phyloP scores from a whole-genome alignment of 2,797 vertebrate species.

The Amphiprion clarkii region DNA sequence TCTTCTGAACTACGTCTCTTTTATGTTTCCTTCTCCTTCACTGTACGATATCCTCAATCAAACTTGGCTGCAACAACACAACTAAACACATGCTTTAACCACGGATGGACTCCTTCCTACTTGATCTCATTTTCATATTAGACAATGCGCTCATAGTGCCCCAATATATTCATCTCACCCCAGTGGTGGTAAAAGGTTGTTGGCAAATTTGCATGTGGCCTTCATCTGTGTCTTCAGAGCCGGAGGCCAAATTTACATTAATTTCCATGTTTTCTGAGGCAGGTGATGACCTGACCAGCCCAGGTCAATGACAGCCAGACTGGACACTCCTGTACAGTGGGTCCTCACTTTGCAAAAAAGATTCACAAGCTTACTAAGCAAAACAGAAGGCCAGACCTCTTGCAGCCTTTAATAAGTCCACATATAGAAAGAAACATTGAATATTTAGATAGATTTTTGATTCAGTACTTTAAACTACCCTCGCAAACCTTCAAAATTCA shows the following conservation, averaged over 20 bases:
- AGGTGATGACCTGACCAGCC: conserved; percentile 48
- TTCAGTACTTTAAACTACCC: background rate
- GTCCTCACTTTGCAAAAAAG: conserved; percentile 36
- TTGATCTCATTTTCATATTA: conserved; percentile 40
- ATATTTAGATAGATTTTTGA: background rate
- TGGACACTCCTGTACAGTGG: background rate
- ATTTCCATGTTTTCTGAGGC: conserved; percentile 77
- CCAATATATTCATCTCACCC: conserved; percentile 21
- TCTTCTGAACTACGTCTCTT: conserved; percentile 1
- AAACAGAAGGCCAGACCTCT: conserved; percentile 19
- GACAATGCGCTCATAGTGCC: conserved; percentile 22
- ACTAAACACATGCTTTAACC: background rate
- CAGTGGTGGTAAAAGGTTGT: conserved; percentile 39
- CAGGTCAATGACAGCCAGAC: conserved; percentile 29
- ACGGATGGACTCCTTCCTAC: background rate
- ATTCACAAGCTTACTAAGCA: conserved; percentile 19
- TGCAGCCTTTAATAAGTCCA: conserved; percentile 17
- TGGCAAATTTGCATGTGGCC: conserved; percentile 76
- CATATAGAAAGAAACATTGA: background rate
- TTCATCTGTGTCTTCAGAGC: conserved; percentile 59
- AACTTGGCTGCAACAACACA: conserved; percentile 3
- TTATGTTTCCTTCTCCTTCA: conserved; percentile 7
- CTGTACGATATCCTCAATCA: conserved; percentile 1
- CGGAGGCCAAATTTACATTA: conserved; percentile 78
- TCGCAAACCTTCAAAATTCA: conserved; percentile 6